A percentile compares a stretch with the other conserved stretches of the same genome.
Evolutionary conservation across 2,797 vertebrate species (phyloP).

Genomic region (Saxicola maurus): DNA sequence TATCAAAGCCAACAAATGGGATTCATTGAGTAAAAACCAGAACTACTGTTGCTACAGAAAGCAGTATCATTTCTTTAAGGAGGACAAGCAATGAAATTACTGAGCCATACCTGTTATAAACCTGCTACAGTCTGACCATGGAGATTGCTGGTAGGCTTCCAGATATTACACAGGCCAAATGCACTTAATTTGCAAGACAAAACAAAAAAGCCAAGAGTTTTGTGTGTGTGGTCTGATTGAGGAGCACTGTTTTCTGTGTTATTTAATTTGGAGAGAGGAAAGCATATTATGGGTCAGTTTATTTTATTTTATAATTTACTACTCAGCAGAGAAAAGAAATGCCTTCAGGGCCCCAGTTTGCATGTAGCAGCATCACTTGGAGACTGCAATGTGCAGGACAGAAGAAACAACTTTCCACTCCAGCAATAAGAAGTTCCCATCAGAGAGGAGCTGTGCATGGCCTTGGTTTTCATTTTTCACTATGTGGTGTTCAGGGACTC

Average conservation of each 20-base stretch:
- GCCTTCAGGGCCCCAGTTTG: not conserved
- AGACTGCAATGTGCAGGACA: not conserved
- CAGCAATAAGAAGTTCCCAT: not conserved
- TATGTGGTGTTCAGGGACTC: not conserved
- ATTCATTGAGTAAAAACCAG: not conserved
- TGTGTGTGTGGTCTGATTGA: conserved; percentile 21
- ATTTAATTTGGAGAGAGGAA: conserved; percentile 9
- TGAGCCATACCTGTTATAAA: not conserved
- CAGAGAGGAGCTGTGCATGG: not conserved
- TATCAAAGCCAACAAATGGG: not conserved
- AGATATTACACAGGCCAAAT: not conserved
- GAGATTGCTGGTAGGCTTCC: not conserved
- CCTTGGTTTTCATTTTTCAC: not conserved
- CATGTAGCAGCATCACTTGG: not conserved
- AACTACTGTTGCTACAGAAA: not conserved
- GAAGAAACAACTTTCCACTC: not conserved
- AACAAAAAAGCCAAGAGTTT: not conserved
- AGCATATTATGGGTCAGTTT: not conserved
- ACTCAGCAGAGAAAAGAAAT: not conserved
- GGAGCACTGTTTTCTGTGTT: not conserved
- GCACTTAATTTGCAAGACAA: not conserved
- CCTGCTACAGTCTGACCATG: not conserved
- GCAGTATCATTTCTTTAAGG: not conserved
- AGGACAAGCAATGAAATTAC: not conserved
- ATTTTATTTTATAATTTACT: conserved; percentile 23